These are phyloP conservation scores for Halesus radiatus DNA, from an alignment of 1,140 invertebrate genomes.

Conservation along the genomic window DNA sequence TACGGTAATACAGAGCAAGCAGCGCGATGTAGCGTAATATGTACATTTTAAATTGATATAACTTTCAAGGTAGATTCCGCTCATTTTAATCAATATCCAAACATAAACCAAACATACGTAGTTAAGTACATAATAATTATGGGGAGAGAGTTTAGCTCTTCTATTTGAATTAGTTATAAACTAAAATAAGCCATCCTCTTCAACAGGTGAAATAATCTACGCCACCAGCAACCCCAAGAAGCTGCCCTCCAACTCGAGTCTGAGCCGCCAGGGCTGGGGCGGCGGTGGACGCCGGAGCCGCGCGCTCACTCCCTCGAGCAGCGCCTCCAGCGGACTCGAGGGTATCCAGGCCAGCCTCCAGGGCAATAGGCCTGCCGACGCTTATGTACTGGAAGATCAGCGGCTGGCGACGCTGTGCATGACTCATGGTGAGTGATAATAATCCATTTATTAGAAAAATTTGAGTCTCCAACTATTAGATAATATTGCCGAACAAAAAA, in stretches of 20 bases:
- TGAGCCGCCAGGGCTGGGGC: slow-evolving; percentile 48
- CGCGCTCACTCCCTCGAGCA: slow-evolving; percentile 51
- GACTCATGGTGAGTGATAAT: slow-evolving; percentile 49
- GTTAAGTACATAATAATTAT: too few relatives aligned
- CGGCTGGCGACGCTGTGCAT: slow-evolving; percentile 48
- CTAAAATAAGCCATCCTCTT: too few relatives aligned
- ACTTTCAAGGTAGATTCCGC: too few relatives aligned
- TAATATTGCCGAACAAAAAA: too few relatives aligned
- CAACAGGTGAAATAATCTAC: slow-evolving; percentile 54
- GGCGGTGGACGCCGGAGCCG: slow-evolving; percentile 50
- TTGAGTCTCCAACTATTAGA: too few relatives aligned
- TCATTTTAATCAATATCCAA: too few relatives aligned
- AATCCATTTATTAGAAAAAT: too few relatives aligned
- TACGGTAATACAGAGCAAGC: too few relatives aligned
- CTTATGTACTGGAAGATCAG: slow-evolving; percentile 52
- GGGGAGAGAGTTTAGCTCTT: too few relatives aligned
- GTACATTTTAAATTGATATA: too few relatives aligned
- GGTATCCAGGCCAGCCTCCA: slow-evolving; percentile 37
- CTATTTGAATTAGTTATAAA: background rate
- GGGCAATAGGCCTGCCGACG: slow-evolving; percentile 21
- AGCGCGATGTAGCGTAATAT: too few relatives aligned
- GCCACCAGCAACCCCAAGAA: slow-evolving; percentile 55
- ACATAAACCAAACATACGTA: too few relatives aligned
- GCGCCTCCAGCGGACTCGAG: slow-evolving; percentile 54
- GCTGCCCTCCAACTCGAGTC: slow-evolving; percentile 52